A percentile compares a stretch with the other conserved stretches of the same genome.
phyloP scores from a whole-genome alignment of 2,113 vertebrate genomes.

The Pelvicachromis taeniatus region DNA sequence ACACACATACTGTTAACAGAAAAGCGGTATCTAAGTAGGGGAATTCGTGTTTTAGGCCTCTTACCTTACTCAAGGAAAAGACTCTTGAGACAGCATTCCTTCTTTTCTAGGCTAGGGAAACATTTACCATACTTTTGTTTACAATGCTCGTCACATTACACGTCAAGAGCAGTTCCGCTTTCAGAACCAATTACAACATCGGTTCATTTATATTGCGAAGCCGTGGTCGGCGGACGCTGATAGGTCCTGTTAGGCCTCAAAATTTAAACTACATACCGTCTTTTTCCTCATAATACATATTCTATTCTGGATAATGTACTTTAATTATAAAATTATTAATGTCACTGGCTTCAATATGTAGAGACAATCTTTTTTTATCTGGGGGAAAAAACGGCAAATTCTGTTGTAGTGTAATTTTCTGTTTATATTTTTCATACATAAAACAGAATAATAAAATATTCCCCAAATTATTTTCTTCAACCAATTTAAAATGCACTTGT shows the following conservation, averaged over 20 bases:
- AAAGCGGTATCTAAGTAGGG: neutral
- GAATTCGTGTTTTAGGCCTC: neutral
- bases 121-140: slow-evolving; percentile 37
- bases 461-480: neutral
- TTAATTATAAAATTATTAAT: neutral
- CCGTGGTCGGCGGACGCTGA: neutral
- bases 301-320: neutral
- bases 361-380: neutral
- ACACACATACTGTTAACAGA: neutral
- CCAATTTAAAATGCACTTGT: neutral
- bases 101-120: neutral
- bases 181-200: neutral
- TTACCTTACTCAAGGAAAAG: slow-evolving; percentile 30
- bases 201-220: neutral
- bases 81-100: slow-evolving; percentile 19
- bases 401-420: neutral
- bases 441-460: neutral
- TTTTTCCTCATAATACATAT: neutral
- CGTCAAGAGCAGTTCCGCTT: slow-evolving; percentile 15
- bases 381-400: neutral
- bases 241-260: neutral
- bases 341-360: neutral
- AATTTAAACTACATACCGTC: neutral
- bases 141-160: slow-evolving; percentile 18
- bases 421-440: neutral